Conservation (phyloP, 2,888 invertebrate genomes). For the Catocala fraxini region DNA sequence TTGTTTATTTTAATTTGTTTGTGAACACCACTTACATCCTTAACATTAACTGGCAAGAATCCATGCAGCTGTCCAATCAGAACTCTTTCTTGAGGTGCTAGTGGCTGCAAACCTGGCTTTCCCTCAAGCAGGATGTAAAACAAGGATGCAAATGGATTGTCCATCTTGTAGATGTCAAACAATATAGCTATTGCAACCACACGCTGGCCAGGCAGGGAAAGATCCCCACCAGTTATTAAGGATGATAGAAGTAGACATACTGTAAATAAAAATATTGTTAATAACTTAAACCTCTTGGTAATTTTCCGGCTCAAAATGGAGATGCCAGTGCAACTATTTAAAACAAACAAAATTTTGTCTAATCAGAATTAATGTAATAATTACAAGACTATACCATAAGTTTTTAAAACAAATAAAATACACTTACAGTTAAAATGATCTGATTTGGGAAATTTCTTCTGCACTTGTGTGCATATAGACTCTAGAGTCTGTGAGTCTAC, state of each 20-base stretch:
- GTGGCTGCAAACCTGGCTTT: conserved; percentile 72
- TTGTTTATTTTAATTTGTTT: too few species aligned
- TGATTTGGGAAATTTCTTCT: conserved; percentile 92
- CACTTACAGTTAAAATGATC: conserved; percentile 92
- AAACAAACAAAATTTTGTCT: too few species aligned
- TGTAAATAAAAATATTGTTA: conserved; percentile 47
- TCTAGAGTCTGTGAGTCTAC: conserved; percentile 93
- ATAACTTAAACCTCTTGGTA: not conserved
- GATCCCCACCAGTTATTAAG: conserved; percentile 79
- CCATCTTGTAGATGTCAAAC: conserved; percentile 78
- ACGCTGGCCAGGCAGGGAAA: conserved; percentile 80
- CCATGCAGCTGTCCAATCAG: conserved; percentile 92
- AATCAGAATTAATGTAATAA: too few species aligned
- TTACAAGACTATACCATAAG: not conserved
- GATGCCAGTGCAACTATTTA: not conserved
- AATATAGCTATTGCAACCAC: conserved; percentile 79
- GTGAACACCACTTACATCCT: conserved; percentile 88
- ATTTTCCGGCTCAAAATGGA: too few species aligned
- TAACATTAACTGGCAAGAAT: conserved; percentile 89
- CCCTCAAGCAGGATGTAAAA: conserved; percentile 79
- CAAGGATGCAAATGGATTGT: conserved; percentile 79
- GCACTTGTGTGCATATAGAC: conserved; percentile 91
- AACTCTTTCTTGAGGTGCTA: conserved; percentile 89
- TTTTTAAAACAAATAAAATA: conserved; percentile 20
- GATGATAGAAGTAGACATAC: conserved; percentile 82